These are phyloP conservation scores for Noturus placidus DNA, from an alignment of 2,113 vertebrate species.

Conservation along the genomic window DNA sequence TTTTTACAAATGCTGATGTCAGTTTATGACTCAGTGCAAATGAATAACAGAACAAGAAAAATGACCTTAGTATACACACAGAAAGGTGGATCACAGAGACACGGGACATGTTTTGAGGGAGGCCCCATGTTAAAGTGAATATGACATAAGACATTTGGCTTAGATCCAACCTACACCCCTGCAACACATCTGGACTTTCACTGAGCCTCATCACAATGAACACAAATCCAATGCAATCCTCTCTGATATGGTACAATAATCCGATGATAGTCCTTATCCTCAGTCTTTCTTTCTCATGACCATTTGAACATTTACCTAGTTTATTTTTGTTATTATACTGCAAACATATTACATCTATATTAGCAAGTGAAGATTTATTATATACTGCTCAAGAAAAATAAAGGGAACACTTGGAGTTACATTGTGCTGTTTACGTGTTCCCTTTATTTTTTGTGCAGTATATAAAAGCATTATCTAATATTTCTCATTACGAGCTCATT, in stretches of 20 bases:
- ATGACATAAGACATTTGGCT: constrained; percentile 43
- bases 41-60: constrained; percentile 13
- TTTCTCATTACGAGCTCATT: background rate
- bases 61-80: background rate
- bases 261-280: background rate
- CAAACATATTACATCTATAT: background rate
- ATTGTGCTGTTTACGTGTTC: no score
- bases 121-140: constrained; percentile 6
- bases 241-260: background rate
- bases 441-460: no score
- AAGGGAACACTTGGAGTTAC: no score
- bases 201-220: constrained; percentile 13
- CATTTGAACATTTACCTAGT: background rate
- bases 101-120: constrained; percentile 22
- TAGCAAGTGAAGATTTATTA: background rate
- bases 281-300: background rate
- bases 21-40: constrained; percentile 21
- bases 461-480: background rate
- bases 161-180: constrained; percentile 32
- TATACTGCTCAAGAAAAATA: no score
- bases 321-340: background rate
- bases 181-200: constrained; percentile 25
- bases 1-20: constrained; percentile 26
- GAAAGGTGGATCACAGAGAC: background rate
- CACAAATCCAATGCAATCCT: background rate